phyloP scores from a whole-genome alignment of 1,140 invertebrate genomes.

The Maniola jurtina region DNA sequence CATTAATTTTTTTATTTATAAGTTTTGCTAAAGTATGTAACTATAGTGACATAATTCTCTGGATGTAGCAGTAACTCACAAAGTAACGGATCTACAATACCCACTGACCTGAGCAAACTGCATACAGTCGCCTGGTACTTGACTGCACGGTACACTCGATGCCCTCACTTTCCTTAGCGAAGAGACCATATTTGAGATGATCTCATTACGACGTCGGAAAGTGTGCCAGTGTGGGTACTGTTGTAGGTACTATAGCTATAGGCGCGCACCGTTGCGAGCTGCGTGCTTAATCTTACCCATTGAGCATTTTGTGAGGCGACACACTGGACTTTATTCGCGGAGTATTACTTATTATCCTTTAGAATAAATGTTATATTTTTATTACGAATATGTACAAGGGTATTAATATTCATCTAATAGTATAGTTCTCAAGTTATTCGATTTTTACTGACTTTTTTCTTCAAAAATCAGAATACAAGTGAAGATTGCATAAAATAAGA shows the following conservation, averaged over 20 bases:
- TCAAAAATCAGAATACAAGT: too few species aligned
- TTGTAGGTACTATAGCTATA: slow-evolving; percentile 32
- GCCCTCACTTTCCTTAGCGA: slow-evolving; percentile 4
- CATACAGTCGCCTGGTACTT: slow-evolving; percentile 7
- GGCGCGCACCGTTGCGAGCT: slow-evolving; percentile 35
- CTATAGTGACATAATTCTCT: too few species aligned
- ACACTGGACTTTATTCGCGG: slow-evolving; percentile 6
- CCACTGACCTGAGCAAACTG: not conserved
- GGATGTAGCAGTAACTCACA: too few species aligned
- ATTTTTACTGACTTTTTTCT: too few species aligned
- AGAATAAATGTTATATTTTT: not conserved
- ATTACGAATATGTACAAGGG: not conserved
- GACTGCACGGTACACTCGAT: not conserved
- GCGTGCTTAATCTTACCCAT: slow-evolving; percentile 61
- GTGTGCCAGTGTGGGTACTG: slow-evolving; percentile 40
- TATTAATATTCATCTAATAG: not conserved
- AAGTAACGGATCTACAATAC: not conserved
- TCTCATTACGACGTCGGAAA: slow-evolving; percentile 39
- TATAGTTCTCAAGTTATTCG: not conserved
- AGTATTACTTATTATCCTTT: slow-evolving; percentile 4
- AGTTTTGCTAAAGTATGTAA: too few species aligned
- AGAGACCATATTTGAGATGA: slow-evolving; percentile 34
- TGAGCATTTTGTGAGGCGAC: slow-evolving; percentile 22
- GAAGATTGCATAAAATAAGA: too few species aligned
- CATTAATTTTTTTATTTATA: too few species aligned